Conservation (phyloP, 37 sponge, comb jelly and placozoan genomes). For the Beroe forskalii region DNA sequence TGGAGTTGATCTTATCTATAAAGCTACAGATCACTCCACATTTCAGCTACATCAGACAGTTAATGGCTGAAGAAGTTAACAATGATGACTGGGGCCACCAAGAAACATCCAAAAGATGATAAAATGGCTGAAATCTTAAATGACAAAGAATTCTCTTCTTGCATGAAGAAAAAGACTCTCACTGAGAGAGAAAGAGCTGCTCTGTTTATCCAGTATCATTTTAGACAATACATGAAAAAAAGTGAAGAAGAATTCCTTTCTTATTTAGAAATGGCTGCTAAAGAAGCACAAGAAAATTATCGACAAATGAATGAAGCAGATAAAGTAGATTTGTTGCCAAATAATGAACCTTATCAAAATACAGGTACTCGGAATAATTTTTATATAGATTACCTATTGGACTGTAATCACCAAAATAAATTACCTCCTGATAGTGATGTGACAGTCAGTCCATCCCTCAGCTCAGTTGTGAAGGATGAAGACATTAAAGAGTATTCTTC, state of each 20-base stretch:
- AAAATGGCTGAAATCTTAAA: not conserved
- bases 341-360: not conserved
- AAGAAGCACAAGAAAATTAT: conserved; percentile 6
- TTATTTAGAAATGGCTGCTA: not conserved
- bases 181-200: conserved; percentile 4
- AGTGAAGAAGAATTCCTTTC: conserved; percentile 30
- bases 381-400: not conserved
- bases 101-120: not conserved
- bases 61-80: too few species aligned
- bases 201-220: not conserved
- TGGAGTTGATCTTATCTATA: too few species aligned
- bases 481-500: not conserved
- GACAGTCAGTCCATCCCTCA: too few species aligned
- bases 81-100: not conserved
- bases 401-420: not conserved
- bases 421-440: not conserved
- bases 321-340: not conserved
- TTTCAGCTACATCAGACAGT: too few species aligned
- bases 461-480: too few species aligned
- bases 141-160: not conserved
- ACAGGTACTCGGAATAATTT: not conserved
- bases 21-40: too few species aligned
- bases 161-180: not conserved
- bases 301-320: conserved; percentile 17
- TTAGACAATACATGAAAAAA: not conserved